Conservation (phyloP, 2,888 invertebrate species). For the Dicyrtoma fusca region DNA sequence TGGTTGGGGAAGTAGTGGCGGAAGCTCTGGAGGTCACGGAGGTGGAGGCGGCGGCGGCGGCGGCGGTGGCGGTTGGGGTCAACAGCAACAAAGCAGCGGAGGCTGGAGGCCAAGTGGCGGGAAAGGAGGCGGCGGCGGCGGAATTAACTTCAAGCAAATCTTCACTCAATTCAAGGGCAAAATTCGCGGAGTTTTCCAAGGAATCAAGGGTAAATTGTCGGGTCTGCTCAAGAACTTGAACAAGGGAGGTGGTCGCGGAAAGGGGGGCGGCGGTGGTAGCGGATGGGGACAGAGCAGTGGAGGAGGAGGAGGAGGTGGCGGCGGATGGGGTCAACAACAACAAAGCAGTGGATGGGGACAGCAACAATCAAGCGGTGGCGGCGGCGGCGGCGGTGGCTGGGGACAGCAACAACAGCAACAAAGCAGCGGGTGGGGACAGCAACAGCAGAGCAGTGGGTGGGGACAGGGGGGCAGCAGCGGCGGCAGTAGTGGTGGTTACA, state of each 20-base stretch:
- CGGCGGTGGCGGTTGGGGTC: slow-evolving; percentile 29
- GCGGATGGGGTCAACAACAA: slow-evolving; percentile 12
- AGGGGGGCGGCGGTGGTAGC: slow-evolving; percentile 33
- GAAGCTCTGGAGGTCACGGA: slow-evolving; percentile 31
- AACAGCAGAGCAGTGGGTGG: slow-evolving; percentile 2
- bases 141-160: slow-evolving; percentile 37
- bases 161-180: slow-evolving; percentile 35
- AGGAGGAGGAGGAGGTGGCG: slow-evolving; percentile 8
- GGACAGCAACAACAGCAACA: slow-evolving; percentile 11
- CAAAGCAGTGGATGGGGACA: slow-evolving; percentile 14
- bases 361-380: not conserved
- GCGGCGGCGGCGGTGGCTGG: slow-evolving; percentile 14
- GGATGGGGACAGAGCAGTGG: slow-evolving; percentile 22
- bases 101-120: slow-evolving; percentile 33
- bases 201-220: slow-evolving; percentile 36
- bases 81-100: slow-evolving; percentile 18
- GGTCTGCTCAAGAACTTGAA: slow-evolving; percentile 34
- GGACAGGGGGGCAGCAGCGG: slow-evolving; percentile 29
- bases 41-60: slow-evolving; percentile 31
- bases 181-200: slow-evolving; percentile 36
- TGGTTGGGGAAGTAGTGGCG: slow-evolving; percentile 32
- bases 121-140: slow-evolving; percentile 31
- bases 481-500: slow-evolving; percentile 22
- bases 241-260: slow-evolving; percentile 40
- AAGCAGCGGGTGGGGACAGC: not conserved